Percentiles rank a stretch among this genome's conserved stretches.
phyloP scores from a whole-genome alignment of 1,140 invertebrate species.

The Drosophila orena region DNA sequence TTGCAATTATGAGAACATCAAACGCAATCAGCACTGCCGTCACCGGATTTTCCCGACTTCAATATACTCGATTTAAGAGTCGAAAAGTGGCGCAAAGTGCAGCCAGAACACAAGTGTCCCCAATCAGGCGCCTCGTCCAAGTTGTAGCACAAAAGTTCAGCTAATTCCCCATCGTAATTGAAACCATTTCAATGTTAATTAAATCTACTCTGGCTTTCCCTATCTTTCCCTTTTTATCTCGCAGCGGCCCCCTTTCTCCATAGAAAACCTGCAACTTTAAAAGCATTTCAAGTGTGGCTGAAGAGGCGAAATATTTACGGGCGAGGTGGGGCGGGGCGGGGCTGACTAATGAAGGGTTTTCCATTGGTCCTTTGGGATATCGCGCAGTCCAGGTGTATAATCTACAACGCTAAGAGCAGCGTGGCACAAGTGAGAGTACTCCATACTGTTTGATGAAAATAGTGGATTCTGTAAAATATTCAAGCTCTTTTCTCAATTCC shows the following conservation, averaged over 20 bases:
- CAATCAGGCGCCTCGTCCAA: constrained; percentile 30
- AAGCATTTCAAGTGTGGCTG: constrained; percentile 20
- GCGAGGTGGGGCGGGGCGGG: background rate
- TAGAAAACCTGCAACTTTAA: constrained; percentile 21
- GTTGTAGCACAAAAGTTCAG: constrained; percentile 28
- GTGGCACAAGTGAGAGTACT: background rate
- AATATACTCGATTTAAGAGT: constrained; percentile 22
- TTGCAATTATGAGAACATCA: constrained; percentile 72
- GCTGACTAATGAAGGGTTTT: constrained; percentile 44
- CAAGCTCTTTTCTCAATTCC: too few relatives aligned
- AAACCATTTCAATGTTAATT: constrained; percentile 64
- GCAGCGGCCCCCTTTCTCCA: background rate
- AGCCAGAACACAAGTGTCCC: constrained; percentile 27
- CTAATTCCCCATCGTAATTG: constrained; percentile 51
- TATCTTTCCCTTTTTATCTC: constrained; percentile 7
- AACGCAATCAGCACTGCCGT: constrained; percentile 32
- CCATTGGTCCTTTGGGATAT: constrained; percentile 13
- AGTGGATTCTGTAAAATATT: background rate
- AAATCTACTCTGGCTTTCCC: constrained; percentile 37
- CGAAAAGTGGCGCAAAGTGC: constrained; percentile 20
- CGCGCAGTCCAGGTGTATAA: constrained; percentile 13
- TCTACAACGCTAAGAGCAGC: background rate
- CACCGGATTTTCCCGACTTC: constrained; percentile 7
- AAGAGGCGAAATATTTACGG: constrained; percentile 29
- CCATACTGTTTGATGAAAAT: background rate